These are phyloP conservation scores for Verasper variegatus DNA, from an alignment of 2,113 vertebrate species.

Conservation along the genomic window DNA sequence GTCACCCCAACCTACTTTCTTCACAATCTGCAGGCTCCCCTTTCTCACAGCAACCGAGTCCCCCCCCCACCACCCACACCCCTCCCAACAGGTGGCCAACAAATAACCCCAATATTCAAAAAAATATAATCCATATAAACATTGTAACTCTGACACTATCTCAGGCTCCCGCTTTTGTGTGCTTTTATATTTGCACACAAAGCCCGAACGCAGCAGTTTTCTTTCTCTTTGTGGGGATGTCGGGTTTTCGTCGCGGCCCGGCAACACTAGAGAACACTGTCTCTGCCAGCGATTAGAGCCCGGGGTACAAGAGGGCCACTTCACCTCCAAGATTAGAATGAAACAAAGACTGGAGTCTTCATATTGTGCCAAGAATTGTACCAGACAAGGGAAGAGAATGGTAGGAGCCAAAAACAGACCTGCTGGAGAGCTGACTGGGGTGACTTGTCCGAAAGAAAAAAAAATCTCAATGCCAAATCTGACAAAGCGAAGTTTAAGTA, in stretches of 20 bases:
- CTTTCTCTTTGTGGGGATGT: conserved; percentile 63
- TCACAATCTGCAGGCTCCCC: conserved; percentile 39
- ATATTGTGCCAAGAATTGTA: conserved; percentile 65
- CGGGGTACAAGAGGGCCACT: conserved; percentile 73
- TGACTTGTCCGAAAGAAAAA: conserved; percentile 49
- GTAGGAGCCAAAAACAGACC: conserved; percentile 52
- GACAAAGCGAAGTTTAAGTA: not conserved
- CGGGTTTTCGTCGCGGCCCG: conserved; percentile 58
- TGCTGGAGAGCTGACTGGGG: conserved; percentile 45
- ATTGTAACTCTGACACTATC: conserved; percentile 72
- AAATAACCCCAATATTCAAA: conserved; percentile 63
- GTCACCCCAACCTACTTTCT: conserved; percentile 45
- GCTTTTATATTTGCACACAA: conserved; percentile 79
- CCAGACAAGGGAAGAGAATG: conserved; percentile 41
- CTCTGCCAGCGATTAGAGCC: conserved; percentile 72
- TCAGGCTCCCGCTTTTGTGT: conserved; percentile 77
- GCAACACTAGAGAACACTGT: conserved; percentile 70
- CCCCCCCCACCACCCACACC: not conserved
- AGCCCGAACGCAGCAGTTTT: conserved; percentile 72
- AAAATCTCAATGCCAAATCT: not conserved
- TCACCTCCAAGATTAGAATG: conserved; percentile 71
- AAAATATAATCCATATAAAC: conserved; percentile 72
- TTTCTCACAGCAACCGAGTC: conserved; percentile 69
- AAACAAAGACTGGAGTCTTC: conserved; percentile 72
- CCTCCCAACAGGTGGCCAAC: conserved; percentile 52